Base-by-base conservation (phyloP, 2,113 vertebrate species). In the Arothron firmamentum region DNA sequence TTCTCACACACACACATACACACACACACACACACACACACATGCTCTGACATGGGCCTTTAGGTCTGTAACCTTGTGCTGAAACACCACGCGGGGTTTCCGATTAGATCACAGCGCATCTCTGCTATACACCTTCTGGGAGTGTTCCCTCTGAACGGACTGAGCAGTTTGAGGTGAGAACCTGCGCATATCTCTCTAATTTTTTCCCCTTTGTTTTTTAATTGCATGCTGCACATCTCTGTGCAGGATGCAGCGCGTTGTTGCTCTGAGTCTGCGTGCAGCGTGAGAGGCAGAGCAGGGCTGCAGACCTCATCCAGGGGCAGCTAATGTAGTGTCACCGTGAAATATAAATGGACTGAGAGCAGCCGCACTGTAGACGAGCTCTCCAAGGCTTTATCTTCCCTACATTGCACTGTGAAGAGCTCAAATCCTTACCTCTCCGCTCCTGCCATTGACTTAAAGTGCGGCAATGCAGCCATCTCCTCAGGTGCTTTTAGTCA, bases 281-380 rank as follows among this genome's bases (percentile, higher is more conserved):
- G 25, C 6, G 25, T 6, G 45, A 19, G 66, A 72, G 49, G 54
- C 50, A 52, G 43, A 59, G 64, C 48, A 11, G 50, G 38, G 53
- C 54, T 61, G 56, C 61, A 52, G 58, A 59, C 53, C 72, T 79
- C 78, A 79, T 74, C 79, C 73, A 72, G 55, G 67, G 67, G 63
- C 59, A 65, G 75, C 83, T 85, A 82, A 79, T 87, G 83, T 74
- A 68, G 66, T 79, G 75, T 82, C 80, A 82, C 52, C 63, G 81
- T 79, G 75, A 85, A 81, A 78, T 84, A 82, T 85, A 80, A 84
- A 85, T 82, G 77, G 77, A 59, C 60, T 59, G 67, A 76, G 79
- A 78, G 79, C 70, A 71, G 75, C 72, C 61, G 42, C 52, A 72
- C 78, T 73, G 77, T 65, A 73, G 79, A 86, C 80, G 70, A 84